These are phyloP conservation scores for Sebastes aleutianus DNA, from an alignment of 2,797 vertebrate genomes.

Conservation along the genomic window DNA sequence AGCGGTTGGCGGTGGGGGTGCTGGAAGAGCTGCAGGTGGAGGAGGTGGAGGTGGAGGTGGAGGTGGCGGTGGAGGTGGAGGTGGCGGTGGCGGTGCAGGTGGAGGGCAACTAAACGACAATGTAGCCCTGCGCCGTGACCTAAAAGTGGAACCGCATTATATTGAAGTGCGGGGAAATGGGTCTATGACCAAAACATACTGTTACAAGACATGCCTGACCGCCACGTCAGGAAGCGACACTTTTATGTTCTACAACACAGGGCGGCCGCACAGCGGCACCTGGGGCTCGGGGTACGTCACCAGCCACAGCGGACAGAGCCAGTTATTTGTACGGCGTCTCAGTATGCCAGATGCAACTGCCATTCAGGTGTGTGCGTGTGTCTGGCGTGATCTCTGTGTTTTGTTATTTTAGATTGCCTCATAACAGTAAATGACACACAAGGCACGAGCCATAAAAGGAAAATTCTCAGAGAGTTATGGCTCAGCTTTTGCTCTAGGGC, in stretches of 20 bases:
- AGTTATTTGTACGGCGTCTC: slow-evolving; percentile 83
- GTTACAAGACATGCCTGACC: slow-evolving; percentile 96
- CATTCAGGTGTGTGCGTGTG: slow-evolving; percentile 81
- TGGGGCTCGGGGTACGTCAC: slow-evolving; percentile 91
- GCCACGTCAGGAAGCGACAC: slow-evolving; percentile 97
- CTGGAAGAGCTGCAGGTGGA: slow-evolving; percentile 57
- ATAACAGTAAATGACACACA: slow-evolving; percentile 10
- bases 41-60: slow-evolving; percentile 46
- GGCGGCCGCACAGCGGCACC: slow-evolving; percentile 89
- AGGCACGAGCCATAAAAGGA: background rate
- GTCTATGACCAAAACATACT: slow-evolving; percentile 97
- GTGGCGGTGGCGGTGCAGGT: slow-evolving; percentile 15
- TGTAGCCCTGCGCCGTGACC: slow-evolving; percentile 87
- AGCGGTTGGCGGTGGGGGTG: slow-evolving; percentile 51
- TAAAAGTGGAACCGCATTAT: slow-evolving; percentile 95
- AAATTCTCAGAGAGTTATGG: slow-evolving; percentile 8
- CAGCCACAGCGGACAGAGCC: slow-evolving; percentile 92
- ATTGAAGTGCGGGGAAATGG: slow-evolving; percentile 96
- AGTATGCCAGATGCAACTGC: slow-evolving; percentile 85
- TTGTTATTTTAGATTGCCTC: slow-evolving; percentile 15
- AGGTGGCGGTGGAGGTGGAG: slow-evolving; percentile 25
- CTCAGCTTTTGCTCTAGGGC: slow-evolving; percentile 22
- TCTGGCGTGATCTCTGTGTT: slow-evolving; percentile 23
- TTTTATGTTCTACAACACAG: slow-evolving; percentile 99
- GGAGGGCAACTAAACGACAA: slow-evolving; percentile 84